These are phyloP conservation scores for Megaptera novaeangliae DNA, from an alignment of 2,113 vertebrate species.

Conservation along the genomic window DNA sequence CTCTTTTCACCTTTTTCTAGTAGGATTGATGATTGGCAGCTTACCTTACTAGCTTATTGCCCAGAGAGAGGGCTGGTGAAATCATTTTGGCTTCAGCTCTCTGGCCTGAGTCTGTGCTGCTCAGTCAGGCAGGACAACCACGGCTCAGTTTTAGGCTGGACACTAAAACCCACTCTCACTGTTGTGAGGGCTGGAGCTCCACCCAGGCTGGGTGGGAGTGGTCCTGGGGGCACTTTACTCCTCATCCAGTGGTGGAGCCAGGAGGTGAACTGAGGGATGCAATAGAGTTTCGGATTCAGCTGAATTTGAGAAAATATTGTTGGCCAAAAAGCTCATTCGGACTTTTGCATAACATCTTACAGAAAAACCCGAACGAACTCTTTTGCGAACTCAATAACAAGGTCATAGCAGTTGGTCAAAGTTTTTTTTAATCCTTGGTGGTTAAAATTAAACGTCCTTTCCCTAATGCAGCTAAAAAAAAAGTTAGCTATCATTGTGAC, in stretches of 20 bases:
- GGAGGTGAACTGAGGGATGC: background rate
- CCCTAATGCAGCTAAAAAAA: background rate
- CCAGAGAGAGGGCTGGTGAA: background rate
- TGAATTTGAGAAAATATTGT: background rate
- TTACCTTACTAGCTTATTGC: background rate
- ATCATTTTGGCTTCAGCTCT: background rate
- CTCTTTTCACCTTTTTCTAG: background rate
- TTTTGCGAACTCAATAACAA: background rate
- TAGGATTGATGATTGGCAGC: background rate
- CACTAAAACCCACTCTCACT: background rate
- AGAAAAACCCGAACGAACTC: too few relatives aligned
- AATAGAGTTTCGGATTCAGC: background rate
- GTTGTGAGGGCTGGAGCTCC: background rate
- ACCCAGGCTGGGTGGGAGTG: accelerated
- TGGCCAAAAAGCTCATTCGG: too few relatives aligned
- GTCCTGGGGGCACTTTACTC: background rate
- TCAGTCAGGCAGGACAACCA: background rate
- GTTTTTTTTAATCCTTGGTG: background rate
- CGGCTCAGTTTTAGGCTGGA: background rate
- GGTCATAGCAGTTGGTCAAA: background rate
- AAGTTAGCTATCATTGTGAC: too few relatives aligned
- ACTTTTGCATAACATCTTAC: too few relatives aligned
- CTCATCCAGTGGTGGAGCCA: background rate
- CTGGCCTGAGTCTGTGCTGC: background rate
- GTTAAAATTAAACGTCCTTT: background rate